Evolutionary conservation across 2,888 invertebrate genomes (phyloP), one percentile per base, ranked within the genome.

Genomic region (Sesia apiformis): DNA sequence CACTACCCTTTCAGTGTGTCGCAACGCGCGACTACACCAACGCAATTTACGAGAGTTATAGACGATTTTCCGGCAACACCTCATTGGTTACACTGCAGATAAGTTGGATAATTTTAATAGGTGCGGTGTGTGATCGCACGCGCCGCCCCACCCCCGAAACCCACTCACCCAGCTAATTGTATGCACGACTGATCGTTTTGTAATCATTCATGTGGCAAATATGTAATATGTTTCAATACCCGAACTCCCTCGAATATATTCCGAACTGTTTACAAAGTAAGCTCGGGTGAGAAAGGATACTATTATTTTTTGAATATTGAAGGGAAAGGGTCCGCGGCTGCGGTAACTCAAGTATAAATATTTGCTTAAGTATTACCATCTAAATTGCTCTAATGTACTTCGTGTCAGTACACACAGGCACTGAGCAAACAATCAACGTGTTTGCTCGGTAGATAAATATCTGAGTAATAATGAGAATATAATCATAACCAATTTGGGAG

Each of bases 201-300:
- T 55, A 61, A 56, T 59, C 68, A 57, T 53, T 63, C 62, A 58
- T 49, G 62, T 61, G 69, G 64, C 59, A 68, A 70, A 66, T 66
- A 62, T 66, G 63, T 66, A 67, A 70, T 68, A 64, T 65, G 67
- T 70, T 69, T 66, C 71, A 66, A 65, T 66, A 68, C 60, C 62
- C 60, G 52, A 57, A 59, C 61, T 60, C 52, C 51, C 51, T 43
- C 50, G 46, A 23, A 42, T 52, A 55, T 53, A 59, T 55, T 49
- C 39, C 55, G 53, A 42, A 50, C 43, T 56, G 58, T 62, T 62
- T 62, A 60, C 60, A 55, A 52, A 58, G 57, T 57, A 53, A 57
- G 56, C 55, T 49, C 8, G 38, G 55, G 40, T 40, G 57, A 53
- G 56, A 53, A 39, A 39, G 52, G 56, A 59, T 63, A 55, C 58